Evolutionary conservation across 1,140 invertebrate genomes (phyloP), one percentile per base, ranked within the genome.

Genomic region (Penaeus japonicus): DNA sequence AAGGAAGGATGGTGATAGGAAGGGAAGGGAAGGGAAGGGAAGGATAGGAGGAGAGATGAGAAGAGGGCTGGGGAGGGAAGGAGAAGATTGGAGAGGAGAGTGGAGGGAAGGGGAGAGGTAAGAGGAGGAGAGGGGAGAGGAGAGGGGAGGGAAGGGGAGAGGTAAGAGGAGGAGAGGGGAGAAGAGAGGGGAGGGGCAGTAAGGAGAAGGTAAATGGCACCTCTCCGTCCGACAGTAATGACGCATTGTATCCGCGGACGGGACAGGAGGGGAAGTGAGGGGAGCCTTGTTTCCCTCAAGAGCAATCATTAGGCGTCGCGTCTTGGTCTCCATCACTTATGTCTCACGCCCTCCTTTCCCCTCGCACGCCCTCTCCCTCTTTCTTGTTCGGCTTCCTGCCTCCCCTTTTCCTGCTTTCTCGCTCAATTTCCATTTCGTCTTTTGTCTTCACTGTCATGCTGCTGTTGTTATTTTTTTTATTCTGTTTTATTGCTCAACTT

Each of bases 331-430:
- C 24, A 30, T 54, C 22, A 54, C 27, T 53, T 55, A 18, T 81
- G 24, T 81, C n/a, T 81, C 53, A 47, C 30, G 24, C 32, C 54
- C 22, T 55, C 79, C 53, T 12, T 55, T 54, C 54, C 35, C 54
- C 79, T 81, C 35, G 39, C 79, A 53, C 35, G 39, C 35, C 54
- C 35, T 81, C 79, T 81, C 15, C 54, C 79, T 81, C 35, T 81
- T 53, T 81, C 35, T 81, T n/a, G 39, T n/a, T 81, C 79, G 54
- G 47, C 15, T 81, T 53, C 54, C 79, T 81, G 20, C 54, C 35
- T 55, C 35, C 53, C 79, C 54, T 12, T 81, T 53, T 81, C 35
- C 54, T 47, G 39, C 7, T 81, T 53, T 20, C 79, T 81, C 10
- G 24, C n/a, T 78, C 75, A 17, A 24, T 78, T 35, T 78, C 75